Base-by-base conservation (phyloP, 2,797 vertebrate genomes). In the Yasuhikotakia modesta region DNA sequence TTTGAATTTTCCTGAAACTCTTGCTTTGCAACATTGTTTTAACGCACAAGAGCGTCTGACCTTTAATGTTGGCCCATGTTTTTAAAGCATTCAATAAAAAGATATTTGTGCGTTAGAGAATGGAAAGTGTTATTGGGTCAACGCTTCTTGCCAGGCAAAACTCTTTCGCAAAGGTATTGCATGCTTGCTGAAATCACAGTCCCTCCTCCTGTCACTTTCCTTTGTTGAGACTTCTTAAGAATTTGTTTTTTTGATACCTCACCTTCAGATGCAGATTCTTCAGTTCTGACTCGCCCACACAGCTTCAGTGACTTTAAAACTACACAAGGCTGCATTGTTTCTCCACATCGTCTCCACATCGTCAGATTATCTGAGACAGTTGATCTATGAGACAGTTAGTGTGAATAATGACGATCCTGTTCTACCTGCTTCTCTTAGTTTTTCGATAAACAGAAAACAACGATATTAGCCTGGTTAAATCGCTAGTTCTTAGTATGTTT, bases 341-440 rank as follows among this genome's bases (percentile, higher is more conserved):
- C n/a, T n/a, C n/a, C n/a, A n/a, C n/a, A n/a, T n/a, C n/a, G n/a
- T n/a, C n/a, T n/a, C n/a, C n/a, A n/a, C n/a, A n/a, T n/a, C n/a
- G n/a, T n/a, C n/a, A n/a, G n/a, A n/a, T n/a, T n/a, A n/a, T n/a
- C n/a, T n/a, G n/a, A n/a, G n/a, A n/a, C n/a, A n/a, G n/a, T n/a
- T n/a, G n/a, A n/a, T n/a, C n/a, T n/a, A n/a, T n/a, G n/a, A n/a
- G n/a, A n/a, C n/a, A n/a, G n/a, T n/a, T 19, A 32, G 12, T 30
- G 58, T 16, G 24, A 32, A 24, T 14, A 13, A 30, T 61, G 22
- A 16, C 1, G 17, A 16, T 55, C 57, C 35, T 74, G 78, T 55
- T 50, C 46, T 39, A 65, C 58, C 58, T 57, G 66, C 35, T n/a
- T 2, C 45, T 22, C 11, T 39, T 52, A 35, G 45, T 19, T 80